A percentile compares a stretch with the other conserved stretches of the same genome.
Evolutionary conservation across 2,113 vertebrate genomes (phyloP).

Genomic region (Corvus moneduloides): DNA sequence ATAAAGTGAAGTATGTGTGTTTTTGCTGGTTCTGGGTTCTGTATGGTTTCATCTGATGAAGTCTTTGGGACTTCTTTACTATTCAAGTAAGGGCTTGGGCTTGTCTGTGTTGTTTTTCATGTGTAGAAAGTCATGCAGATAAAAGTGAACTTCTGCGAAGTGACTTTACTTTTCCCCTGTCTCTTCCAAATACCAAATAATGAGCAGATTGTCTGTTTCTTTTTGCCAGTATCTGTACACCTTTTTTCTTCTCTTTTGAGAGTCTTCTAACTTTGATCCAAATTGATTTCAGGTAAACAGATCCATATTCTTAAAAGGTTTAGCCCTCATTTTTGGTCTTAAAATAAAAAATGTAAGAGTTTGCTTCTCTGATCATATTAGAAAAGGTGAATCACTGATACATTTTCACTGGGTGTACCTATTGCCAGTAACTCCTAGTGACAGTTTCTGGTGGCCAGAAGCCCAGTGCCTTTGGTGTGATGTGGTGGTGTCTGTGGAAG

Average conservation of each 20-base stretch:
- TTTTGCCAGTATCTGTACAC: not conserved
- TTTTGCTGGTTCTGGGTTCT: not conserved
- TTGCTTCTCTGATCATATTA: not conserved
- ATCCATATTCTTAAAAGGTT: not conserved
- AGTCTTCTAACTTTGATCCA: not conserved
- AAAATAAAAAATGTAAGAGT: not conserved
- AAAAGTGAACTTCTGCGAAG: not conserved
- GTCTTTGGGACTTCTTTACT: not conserved
- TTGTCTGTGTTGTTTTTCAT: not conserved
- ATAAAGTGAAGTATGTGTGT: accelerated
- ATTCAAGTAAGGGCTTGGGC: not conserved
- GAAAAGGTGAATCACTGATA: not conserved
- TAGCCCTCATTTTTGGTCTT: not conserved
- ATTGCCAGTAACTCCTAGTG: not conserved
- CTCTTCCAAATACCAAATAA: not conserved
- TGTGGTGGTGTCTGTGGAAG: not conserved
- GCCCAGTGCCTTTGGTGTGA: accelerated
- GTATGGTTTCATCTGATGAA: not conserved
- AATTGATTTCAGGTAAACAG: not conserved
- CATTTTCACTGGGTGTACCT: not conserved
- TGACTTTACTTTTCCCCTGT: not conserved
- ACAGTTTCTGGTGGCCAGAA: not conserved
- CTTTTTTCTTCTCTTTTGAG: not conserved
- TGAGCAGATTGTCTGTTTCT: not conserved
- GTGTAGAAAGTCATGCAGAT: not conserved